Base-by-base conservation (phyloP, 2,888 invertebrate species). In the Asteroscopus sphinx region DNA sequence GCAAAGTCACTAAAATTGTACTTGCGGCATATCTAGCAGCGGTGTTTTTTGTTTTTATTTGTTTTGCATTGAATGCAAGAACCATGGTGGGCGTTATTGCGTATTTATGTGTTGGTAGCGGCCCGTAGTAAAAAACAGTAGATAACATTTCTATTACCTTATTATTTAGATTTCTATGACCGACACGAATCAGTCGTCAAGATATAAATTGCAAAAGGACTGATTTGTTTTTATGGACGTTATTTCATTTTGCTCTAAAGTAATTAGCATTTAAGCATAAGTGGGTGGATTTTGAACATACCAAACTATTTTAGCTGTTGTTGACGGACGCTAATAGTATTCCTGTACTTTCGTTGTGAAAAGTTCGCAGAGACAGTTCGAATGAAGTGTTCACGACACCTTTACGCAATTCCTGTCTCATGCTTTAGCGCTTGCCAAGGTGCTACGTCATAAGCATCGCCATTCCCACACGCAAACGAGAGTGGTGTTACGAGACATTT, bases 401-500 rank as follows among this genome's bases (percentile, higher is more conserved):
- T 92, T 92, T 91, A 91, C 92, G 92, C 91, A 92, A 91, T 89
- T 91, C 84, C 86, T 89, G 91, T 90, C 88, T 89, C 88, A 91
- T 88, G 89, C 82, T 82, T 85, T 80, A 79, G 72, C 87, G 86
- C 85, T 88, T 91, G 91, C 92, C 92, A 92, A 92, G 76, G 80
- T 59, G 72, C 86, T 80, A 90, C 92, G 91, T 91, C 89, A 91
- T 80, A 73, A 70, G 76, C 82, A 81, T 76, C 82, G 83, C 81
- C 77, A 77, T 79, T 80, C 76, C 73, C 79, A 77, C 76, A 75
- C 82, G 76, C 83, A 87, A 75, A 84, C 83, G 79, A 91, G 86
- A 87, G 77, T 86, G 73, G 73, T 78, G 36, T 81, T 79, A 82
- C 81, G 74, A 75, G 79, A 66, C 77, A 75, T 82, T 81, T 82